phyloP scores from a whole-genome alignment of 1,140 invertebrate genomes.

The Ooceraea biroi region DNA sequence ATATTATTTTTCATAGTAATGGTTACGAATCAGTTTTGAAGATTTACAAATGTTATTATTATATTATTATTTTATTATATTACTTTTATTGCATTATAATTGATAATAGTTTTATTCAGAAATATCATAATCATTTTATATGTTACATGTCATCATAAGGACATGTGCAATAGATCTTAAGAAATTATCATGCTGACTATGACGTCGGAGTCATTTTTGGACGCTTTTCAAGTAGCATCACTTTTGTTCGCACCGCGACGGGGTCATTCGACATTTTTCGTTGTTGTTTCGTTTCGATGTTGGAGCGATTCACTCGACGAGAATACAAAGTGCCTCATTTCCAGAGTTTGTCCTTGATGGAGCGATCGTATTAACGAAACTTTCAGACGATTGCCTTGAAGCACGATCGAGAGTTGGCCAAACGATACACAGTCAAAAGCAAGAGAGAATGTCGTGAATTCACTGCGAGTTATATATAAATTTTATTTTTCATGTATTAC shows the following conservation, averaged over 20 bases:
- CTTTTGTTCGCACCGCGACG: not conserved
- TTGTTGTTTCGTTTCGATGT: conserved; percentile 15
- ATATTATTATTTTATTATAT: too few species aligned
- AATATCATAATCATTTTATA: too few species aligned
- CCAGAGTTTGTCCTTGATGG: conserved; percentile 64
- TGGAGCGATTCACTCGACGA: conserved; percentile 11
- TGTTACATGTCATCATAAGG: too few species aligned
- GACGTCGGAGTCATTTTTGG: not conserved
- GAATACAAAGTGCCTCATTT: conserved; percentile 75
- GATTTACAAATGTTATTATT: too few species aligned
- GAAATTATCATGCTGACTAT: not conserved
- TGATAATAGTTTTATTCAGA: too few species aligned
- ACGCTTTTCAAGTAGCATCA: not conserved
- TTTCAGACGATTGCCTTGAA: conserved; percentile 63
- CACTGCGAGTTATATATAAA: not conserved
- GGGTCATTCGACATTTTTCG: conserved; percentile 17
- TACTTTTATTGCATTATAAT: too few species aligned
- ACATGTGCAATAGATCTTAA: not conserved
- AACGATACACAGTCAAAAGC: not conserved
- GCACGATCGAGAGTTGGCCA: not conserved
- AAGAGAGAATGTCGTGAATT: not conserved
- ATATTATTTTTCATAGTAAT: too few species aligned
- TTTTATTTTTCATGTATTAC: not conserved
- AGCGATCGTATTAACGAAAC: conserved; percentile 67
- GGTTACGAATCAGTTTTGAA: too few species aligned